phyloP scores from a whole-genome alignment of 2,113 vertebrate genomes.

The Eptatretus burgeri region DNA sequence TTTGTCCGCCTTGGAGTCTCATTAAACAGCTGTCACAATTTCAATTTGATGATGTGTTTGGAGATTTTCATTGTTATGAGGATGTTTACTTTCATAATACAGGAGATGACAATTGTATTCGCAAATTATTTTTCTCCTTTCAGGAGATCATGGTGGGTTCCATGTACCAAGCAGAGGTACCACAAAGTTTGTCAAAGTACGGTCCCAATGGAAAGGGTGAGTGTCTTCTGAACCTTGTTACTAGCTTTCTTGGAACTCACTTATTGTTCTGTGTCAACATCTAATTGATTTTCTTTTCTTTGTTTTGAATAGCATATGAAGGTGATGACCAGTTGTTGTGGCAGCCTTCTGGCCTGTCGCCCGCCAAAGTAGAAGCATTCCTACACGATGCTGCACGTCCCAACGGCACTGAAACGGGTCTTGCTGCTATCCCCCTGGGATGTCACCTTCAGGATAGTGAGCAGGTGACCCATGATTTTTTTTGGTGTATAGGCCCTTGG shows the following conservation, averaged over 20 bases:
- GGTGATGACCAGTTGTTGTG: conserved; percentile 88
- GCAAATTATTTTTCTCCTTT: conserved; percentile 11
- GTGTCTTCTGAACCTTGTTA: conserved; percentile 9
- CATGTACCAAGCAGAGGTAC: conserved; percentile 94
- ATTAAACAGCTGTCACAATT: too few species aligned
- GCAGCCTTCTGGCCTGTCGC: conserved; percentile 57
- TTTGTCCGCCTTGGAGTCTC: too few species aligned
- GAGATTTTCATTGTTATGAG: too few species aligned
- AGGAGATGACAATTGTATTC: neutral
- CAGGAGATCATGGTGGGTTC: conserved; percentile 98
- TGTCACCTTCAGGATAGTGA: conserved; percentile 88
- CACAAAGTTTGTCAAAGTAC: conserved; percentile 50
- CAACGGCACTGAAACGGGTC: conserved; percentile 54
- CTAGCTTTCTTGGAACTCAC: neutral
- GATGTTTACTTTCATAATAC: neutral
- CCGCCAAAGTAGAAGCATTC: conserved; percentile 62
- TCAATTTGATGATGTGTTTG: too few species aligned
- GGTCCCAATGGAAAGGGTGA: conserved; percentile 77
- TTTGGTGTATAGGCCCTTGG: too few species aligned
- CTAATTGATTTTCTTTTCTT: conserved; percentile 5
- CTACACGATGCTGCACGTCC: conserved; percentile 51
- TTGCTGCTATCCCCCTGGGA: conserved; percentile 67
- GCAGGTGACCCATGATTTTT: conserved; percentile 23
- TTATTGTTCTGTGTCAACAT: neutral
- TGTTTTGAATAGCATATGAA: conserved; percentile 43